Evolutionary conservation across 2,113 vertebrate genomes (phyloP).

Genomic region (Scalopus aquaticus): DNA sequence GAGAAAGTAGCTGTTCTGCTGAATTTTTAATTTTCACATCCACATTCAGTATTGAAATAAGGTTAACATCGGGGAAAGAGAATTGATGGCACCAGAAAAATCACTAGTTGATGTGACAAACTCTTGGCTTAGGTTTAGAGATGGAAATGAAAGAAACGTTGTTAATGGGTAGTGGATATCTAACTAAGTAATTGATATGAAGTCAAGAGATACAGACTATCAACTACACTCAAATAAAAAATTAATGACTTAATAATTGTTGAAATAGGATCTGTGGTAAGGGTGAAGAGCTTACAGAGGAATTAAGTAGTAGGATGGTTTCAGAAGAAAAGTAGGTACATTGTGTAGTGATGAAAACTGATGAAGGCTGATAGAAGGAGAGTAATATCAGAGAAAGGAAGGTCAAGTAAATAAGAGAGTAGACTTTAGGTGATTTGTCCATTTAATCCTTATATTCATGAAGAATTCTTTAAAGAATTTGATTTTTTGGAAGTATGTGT

Average conservation of each 20-base stretch:
- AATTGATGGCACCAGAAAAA: background rate
- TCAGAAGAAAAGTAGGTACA: background rate
- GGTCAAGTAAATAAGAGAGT: background rate
- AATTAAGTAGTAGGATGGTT: background rate
- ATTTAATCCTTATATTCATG: background rate
- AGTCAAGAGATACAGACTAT: background rate
- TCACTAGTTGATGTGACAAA: background rate
- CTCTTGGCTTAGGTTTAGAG: background rate
- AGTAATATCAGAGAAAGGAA: background rate
- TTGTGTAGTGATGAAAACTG: background rate
- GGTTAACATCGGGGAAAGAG: background rate
- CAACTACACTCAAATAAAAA: background rate
- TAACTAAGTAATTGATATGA: background rate
- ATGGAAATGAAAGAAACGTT: background rate
- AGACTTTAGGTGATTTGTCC: background rate
- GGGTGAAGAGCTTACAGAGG: background rate
- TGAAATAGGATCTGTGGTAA: background rate
- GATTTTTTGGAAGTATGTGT: background rate
- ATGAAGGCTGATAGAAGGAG: background rate
- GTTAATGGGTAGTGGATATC: background rate
- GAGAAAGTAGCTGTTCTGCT: background rate
- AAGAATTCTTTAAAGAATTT: background rate
- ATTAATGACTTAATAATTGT: background rate
- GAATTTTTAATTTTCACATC: background rate
- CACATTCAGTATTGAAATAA: background rate